phyloP scores from a whole-genome alignment of 2,888 invertebrate genomes.

The Calephelis perditalis region DNA sequence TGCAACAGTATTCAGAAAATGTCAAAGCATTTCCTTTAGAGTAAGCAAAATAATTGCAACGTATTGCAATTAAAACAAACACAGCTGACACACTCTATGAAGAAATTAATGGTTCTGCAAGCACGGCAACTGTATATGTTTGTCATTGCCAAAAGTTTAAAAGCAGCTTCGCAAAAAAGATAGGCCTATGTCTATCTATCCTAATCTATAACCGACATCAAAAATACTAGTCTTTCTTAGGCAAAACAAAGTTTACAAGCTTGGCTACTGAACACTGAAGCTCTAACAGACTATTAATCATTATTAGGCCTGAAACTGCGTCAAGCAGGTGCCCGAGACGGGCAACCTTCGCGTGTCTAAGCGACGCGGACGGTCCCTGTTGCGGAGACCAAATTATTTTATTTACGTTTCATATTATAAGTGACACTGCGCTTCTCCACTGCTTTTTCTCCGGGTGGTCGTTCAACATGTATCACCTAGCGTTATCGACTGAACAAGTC shows the following conservation, averaged over 20 bases:
- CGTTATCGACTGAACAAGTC: no score
- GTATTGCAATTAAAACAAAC: background rate
- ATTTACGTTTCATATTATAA: no score
- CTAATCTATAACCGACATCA: background rate
- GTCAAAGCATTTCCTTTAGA: background rate
- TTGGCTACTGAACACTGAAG: background rate
- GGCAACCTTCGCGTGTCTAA: no score
- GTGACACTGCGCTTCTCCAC: no score
- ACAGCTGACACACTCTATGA: background rate
- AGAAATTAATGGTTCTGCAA: background rate
- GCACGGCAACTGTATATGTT: background rate
- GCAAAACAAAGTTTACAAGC: background rate
- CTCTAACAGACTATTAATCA: background rate
- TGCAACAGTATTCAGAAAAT: no score
- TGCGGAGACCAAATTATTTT: no score
- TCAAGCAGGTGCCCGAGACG: no score
- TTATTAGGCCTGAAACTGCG: no score
- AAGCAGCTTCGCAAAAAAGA: background rate
- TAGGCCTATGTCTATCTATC: background rate
- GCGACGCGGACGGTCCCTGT: no score
- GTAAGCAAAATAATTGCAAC: background rate
- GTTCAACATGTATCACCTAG: no score
- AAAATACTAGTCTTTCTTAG: background rate
- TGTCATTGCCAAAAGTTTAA: background rate
- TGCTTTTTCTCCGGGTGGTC: no score